Conservation (phyloP, 2,888 invertebrate species). For the Archips crataeganus region DNA sequence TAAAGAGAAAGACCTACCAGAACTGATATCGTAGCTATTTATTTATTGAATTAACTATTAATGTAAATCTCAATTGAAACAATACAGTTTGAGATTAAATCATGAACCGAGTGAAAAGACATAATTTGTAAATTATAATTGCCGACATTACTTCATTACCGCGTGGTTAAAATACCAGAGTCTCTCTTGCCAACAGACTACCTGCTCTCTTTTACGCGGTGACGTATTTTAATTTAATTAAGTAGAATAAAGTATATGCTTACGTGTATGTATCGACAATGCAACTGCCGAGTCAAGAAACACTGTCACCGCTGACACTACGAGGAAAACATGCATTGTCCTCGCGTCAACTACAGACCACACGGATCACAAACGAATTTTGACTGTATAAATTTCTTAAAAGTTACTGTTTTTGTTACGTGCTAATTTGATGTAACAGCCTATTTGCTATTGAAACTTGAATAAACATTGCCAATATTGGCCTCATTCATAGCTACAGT, state of each 20-base stretch:
- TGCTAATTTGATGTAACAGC: constrained; percentile 23
- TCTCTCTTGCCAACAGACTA: background rate
- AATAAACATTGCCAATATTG: constrained; percentile 14
- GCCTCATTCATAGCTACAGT: constrained; percentile 2
- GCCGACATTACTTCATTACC: background rate
- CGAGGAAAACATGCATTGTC: constrained; percentile 1
- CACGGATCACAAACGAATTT: background rate
- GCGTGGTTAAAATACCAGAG: background rate
- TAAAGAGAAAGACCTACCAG: too few relatives aligned
- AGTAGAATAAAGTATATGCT: background rate
- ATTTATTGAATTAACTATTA: too few relatives aligned
- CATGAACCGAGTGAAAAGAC: too few relatives aligned
- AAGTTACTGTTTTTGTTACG: constrained; percentile 8
- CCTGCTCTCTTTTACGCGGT: background rate
- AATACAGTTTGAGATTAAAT: too few relatives aligned
- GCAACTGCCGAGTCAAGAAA: background rate
- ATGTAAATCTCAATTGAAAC: too few relatives aligned
- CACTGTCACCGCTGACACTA: constrained; percentile 8
- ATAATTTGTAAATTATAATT: background rate
- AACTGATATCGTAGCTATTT: too few relatives aligned
- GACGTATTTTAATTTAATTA: background rate
- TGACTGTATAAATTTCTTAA: constrained; percentile 13
- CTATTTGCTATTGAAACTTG: constrained; percentile 19
- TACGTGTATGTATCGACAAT: constrained; percentile 3
- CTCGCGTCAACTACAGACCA: background rate